Conservation (phyloP, 2,797 vertebrate species). For the Brachyalestes nurse region DNA sequence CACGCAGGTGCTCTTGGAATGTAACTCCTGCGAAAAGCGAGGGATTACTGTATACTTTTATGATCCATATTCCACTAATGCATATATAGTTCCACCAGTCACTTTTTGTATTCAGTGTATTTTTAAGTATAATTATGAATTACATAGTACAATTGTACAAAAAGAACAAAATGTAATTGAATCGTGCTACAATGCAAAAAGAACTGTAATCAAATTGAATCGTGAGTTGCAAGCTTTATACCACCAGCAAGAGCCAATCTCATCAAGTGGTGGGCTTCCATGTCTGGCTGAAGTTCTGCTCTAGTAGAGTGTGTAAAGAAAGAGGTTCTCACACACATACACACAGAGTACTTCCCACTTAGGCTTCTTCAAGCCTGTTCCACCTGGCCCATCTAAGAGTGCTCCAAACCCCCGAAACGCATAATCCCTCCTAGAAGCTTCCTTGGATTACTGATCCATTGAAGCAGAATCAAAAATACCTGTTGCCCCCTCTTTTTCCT, state of each 20-base stretch:
- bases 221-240: background rate
- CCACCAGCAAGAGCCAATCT: background rate
- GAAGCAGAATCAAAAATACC: constrained; percentile 30
- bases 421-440: constrained; percentile 33
- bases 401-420: constrained; percentile 9
- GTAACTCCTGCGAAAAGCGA: no score
- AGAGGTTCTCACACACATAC: background rate
- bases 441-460: constrained; percentile 11
- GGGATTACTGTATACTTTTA: no score
- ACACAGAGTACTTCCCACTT: constrained; percentile 16
- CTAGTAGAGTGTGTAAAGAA: background rate
- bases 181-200: background rate
- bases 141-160: no score
- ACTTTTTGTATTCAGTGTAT: no score
- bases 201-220: background rate
- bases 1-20: no score
- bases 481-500: constrained; percentile 3
- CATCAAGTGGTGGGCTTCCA: background rate
- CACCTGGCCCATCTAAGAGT: constrained; percentile 25
- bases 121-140: no score
- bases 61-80: no score
- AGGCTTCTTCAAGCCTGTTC: constrained; percentile 6
- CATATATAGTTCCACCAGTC: no score
- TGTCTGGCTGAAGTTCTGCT: constrained; percentile 1
- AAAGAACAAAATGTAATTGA: no score